Evolutionary conservation across 1,140 invertebrate species (phyloP).

Genomic region (Leptinotarsa defecta): DNA sequence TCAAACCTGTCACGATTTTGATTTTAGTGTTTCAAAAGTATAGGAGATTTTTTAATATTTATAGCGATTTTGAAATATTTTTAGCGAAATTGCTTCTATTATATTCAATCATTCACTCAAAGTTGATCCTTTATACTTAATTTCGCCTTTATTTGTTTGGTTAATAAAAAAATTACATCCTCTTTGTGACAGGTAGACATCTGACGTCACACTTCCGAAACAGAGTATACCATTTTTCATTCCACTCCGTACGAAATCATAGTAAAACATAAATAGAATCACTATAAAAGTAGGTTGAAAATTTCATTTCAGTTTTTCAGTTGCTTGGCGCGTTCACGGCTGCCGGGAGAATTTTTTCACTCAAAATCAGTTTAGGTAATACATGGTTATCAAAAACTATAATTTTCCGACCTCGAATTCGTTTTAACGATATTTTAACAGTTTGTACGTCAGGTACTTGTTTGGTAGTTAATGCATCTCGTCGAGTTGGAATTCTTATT

Average conservation of each 20-base stretch:
- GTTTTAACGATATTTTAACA: neutral
- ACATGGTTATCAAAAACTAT: neutral
- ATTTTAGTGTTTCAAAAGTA: too few relatives aligned
- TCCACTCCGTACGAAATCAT: conserved; percentile 1
- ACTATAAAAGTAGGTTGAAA: conserved; percentile 1
- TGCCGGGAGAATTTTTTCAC: neutral
- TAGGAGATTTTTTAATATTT: too few relatives aligned
- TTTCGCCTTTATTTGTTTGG: too few relatives aligned
- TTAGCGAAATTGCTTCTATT: too few relatives aligned
- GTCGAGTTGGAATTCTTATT: neutral
- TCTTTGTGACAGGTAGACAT: neutral
- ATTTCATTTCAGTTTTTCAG: conserved; percentile 3
- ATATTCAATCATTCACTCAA: too few relatives aligned
- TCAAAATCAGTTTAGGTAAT: neutral
- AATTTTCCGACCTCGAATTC: neutral
- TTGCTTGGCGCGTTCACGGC: neutral
- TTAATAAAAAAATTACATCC: too few relatives aligned
- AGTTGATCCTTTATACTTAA: too few relatives aligned
- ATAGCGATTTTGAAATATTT: too few relatives aligned
- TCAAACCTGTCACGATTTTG: too few relatives aligned
- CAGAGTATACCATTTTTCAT: neutral
- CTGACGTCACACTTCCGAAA: neutral
- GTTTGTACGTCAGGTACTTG: neutral
- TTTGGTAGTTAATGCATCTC: neutral
- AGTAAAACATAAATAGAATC: conserved; percentile 3